Conservation (phyloP, 2,888 invertebrate genomes). For the Deilephila elpenor region DNA sequence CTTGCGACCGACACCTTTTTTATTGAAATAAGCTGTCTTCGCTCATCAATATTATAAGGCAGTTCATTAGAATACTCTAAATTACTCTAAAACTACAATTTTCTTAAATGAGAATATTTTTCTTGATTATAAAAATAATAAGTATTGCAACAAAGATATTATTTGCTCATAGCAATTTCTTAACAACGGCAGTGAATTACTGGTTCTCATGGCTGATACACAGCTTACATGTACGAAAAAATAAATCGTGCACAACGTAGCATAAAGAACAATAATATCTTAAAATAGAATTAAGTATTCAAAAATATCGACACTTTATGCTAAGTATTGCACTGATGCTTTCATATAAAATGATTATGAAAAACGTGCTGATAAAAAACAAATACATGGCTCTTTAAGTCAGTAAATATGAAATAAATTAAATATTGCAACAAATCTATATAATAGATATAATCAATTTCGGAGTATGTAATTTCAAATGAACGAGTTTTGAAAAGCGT, state of each 20-base stretch:
- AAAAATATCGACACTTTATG: constrained; percentile 51
- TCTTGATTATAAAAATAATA: constrained; percentile 51
- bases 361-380: constrained; percentile 12
- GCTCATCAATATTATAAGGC: constrained; percentile 48
- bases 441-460: not conserved
- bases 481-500: not conserved
- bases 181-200: constrained; percentile 76
- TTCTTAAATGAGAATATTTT: constrained; percentile 65
- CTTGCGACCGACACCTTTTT: constrained; percentile 7
- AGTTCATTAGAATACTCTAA: constrained; percentile 24
- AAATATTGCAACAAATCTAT: not conserved
- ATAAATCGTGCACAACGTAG: constrained; percentile 49
- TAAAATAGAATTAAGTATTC: constrained; percentile 30
- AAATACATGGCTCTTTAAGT: not conserved
- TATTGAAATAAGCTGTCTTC: constrained; percentile 16
- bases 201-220: constrained; percentile 63
- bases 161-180: constrained; percentile 71
- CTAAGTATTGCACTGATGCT: constrained; percentile 66
- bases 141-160: constrained; percentile 65
- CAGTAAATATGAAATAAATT: not conserved
- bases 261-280: constrained; percentile 49
- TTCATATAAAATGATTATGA: not conserved
- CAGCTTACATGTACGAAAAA: constrained; percentile 45
- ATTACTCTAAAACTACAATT: constrained; percentile 36
- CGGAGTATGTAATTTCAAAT: not conserved